Percentiles rank a stretch among this genome's conserved stretches.
Conservation (phyloP, 2,113 vertebrate species). For the Turdus rufiventris region DNA sequence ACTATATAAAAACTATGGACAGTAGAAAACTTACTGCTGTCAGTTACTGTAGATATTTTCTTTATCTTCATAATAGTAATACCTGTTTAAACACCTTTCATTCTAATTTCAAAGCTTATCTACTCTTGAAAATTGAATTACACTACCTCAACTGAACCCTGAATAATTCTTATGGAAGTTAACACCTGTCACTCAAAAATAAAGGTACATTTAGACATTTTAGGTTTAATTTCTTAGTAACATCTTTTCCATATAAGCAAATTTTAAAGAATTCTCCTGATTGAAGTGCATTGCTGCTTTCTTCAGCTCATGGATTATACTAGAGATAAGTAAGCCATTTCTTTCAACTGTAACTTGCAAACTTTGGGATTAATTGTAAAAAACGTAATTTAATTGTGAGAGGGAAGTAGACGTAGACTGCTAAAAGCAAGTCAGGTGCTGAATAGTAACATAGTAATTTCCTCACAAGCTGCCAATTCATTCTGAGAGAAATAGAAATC, state of each 20-base stretch:
- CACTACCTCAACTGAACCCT: not conserved
- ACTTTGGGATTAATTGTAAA: not conserved
- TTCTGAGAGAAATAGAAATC: not conserved
- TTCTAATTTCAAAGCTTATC: not conserved
- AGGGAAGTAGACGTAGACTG: not conserved
- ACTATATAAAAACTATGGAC: not conserved
- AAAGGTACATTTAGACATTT: not conserved
- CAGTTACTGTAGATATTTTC: not conserved
- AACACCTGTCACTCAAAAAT: not conserved
- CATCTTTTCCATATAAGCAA: not conserved
- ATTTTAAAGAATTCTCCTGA: not conserved
- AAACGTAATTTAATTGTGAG: not conserved
- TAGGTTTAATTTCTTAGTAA: not conserved
- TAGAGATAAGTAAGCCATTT: not conserved
- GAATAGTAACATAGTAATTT: not conserved
- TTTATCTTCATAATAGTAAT: not conserved
- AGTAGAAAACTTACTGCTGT: not conserved
- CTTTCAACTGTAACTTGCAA: not conserved
- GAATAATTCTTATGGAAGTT: not conserved
- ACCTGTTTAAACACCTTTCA: not conserved
- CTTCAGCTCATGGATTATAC: not conserved
- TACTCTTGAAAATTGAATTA: not conserved
- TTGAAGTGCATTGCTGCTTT: not conserved
- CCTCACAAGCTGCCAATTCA: not conserved
- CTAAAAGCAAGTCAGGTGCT: not conserved